These are phyloP conservation scores for Erythrocercus mccallii DNA, from an alignment of 2,113 vertebrate genomes.

Conservation along the genomic window DNA sequence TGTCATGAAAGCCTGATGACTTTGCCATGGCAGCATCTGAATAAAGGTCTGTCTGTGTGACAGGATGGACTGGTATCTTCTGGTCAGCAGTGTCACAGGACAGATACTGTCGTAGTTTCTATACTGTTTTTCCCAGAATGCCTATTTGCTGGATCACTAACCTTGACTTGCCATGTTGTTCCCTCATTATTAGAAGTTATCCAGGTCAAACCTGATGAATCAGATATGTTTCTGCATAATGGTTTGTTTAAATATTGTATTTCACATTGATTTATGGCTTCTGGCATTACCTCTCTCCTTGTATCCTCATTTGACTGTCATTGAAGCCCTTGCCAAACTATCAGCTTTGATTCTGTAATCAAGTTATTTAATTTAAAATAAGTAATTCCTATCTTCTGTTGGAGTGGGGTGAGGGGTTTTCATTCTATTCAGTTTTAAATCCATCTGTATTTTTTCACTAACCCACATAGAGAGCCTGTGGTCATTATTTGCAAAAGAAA, in stretches of 20 bases:
- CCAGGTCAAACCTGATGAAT: not conserved
- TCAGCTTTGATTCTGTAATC: not conserved
- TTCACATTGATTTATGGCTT: not conserved
- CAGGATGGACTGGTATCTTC: not conserved
- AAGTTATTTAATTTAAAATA: conserved; percentile 10
- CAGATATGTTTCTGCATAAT: not conserved
- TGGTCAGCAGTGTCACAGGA: not conserved
- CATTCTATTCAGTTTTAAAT: conserved; percentile 5
- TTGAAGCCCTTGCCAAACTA: not conserved
- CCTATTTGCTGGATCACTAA: not conserved
- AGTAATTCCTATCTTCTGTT: not conserved
- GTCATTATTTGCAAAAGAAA: conserved; percentile 9
- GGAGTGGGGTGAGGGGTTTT: not conserved
- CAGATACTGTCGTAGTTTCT: not conserved
- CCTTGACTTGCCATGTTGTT: not conserved
- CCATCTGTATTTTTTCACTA: not conserved
- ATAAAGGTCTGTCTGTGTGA: not conserved
- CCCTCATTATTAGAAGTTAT: not conserved
- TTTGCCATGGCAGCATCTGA: not conserved
- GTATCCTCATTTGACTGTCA: not conserved
- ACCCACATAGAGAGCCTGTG: not conserved
- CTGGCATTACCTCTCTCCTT: not conserved
- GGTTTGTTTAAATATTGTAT: not conserved
- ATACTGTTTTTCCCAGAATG: not conserved
- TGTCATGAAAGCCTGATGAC: not conserved